A percentile compares a stretch with the other conserved stretches of the same genome.
phyloP scores from a whole-genome alignment of 2,797 vertebrate genomes.

The Scleropages formosus region DNA sequence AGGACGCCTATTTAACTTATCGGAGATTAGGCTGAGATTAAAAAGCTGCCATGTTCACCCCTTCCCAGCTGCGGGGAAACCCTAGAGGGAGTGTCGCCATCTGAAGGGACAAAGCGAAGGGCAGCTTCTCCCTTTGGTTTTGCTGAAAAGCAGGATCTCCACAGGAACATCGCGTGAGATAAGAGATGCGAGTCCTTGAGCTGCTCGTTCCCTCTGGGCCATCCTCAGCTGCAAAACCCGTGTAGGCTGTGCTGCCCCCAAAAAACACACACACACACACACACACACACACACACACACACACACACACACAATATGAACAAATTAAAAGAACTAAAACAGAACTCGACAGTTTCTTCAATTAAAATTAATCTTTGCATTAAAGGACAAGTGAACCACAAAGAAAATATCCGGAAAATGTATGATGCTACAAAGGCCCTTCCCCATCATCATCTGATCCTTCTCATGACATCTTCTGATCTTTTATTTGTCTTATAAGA shows the following conservation, averaged over 20 bases:
- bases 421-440: too few species aligned
- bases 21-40: conserved; percentile 46
- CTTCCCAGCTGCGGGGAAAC: conserved; percentile 47
- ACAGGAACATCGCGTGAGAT: conserved; percentile 39
- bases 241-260: neutral
- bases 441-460: too few species aligned
- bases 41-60: conserved; percentile 48
- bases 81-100: conserved; percentile 41
- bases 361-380: too few species aligned
- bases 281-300: too few species aligned
- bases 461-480: too few species aligned
- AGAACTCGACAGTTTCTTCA: neutral
- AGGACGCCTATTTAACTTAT: conserved; percentile 48
- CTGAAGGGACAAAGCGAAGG: conserved; percentile 50
- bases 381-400: too few species aligned
- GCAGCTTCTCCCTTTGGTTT: conserved; percentile 57
- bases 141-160: conserved; percentile 52
- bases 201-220: conserved; percentile 21
- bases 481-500: too few species aligned
- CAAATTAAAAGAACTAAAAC: neutral
- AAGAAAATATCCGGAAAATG: too few species aligned
- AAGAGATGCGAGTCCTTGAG: conserved; percentile 44
- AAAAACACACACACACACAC: too few species aligned
- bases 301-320: too few species aligned
- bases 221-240: conserved; percentile 30